Evolutionary conservation across 2,888 invertebrate species (phyloP), one percentile per base, ranked within the genome.

Genomic region (Cecidostiba fungosa): DNA sequence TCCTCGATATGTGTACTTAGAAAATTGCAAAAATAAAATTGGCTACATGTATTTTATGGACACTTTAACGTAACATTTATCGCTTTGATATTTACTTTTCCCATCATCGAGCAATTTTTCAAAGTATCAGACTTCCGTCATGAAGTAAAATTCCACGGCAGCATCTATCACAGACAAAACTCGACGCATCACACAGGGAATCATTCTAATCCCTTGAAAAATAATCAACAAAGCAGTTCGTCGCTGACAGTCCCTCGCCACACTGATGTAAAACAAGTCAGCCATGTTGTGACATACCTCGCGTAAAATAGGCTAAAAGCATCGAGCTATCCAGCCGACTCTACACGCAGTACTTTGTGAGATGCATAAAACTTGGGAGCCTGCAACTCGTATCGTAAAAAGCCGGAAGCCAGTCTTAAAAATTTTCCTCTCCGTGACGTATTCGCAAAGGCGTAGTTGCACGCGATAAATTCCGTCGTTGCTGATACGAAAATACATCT

Each of bases 291-390:
- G 19, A 26, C 14, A 19, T 16, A 54, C 54, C 12, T 26, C 8
- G 62, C 62, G 23, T 26, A 26, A 62, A 62, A 62, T 62, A 12
- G 62, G 62, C 62, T 62, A 62, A 66, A 26, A 66, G 26, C 66
- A 29, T 66, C 26, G 26, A 29, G 26, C 66, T 14, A 66, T 66
- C 66, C 26, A 14, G 4, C 14, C 2, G n/a, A 3, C 29, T 66
- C 66, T 26, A 62, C 26, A 4, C 12, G 39, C 62, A 2, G 66
- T 12, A 66, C 66, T 66, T 66, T 12, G 26, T 12, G 3, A n/a
- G 26, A 66, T 26, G 66, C 66, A 26, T 66, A 66, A 66, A 66
- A 66, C 29, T 66, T 29, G 3, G 26, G 4, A 29, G 29, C 26
- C 3, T 59, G 54, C n/a, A 8, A 59, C 23, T 59, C 8, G 8